Base-by-base conservation (phyloP, 2,888 invertebrate species). In the Drosophila helvetica region DNA sequence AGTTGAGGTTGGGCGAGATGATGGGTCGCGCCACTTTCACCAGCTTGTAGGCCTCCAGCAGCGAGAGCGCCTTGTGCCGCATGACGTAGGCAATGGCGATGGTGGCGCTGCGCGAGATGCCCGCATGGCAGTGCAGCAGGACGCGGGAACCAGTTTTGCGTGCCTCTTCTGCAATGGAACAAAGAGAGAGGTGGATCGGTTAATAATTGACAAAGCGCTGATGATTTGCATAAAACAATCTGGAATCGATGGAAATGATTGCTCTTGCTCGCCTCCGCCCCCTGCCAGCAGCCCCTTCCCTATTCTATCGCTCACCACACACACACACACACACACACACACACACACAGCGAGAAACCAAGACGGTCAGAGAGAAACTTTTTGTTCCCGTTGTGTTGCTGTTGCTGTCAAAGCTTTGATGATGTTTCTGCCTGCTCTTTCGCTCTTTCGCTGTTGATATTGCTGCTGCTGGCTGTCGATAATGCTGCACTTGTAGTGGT, bases 41-140 rank as follows among this genome's bases (percentile, higher is more conserved):
- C 90, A 96, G 94, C 85, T 95, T 95, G 93, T 96, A 98, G 0
- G 98, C 98, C 90, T 98, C 97, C 50, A 96, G 94, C 93, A 96
- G 96, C 45, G 95, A 95, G 91, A 97, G 92, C 69, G 95, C 94
- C 90, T 96, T 95, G 92, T 96, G 96, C 87, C 96, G 95, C 97
- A 98, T 98, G 86, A 98, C 94, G 93, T 97, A 98, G 54, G 98
- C 98, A 90, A 98, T 98, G 89, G 98, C 97, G 90, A 98, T 95
- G 74, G 98, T 98, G 74, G 98, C 98, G 77, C 98, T 98, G 78
- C 98, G 94, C 61, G 98, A 98, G 55, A 98, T 96, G 57, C 98
- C 98, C 56, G 98, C 98, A 90, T 98, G 98, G 92, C 98, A 98
- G 92, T 98, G 98, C 70, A 98, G 95, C 90, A 98, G 93, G 46